Evolutionary conservation across 1,140 invertebrate genomes (phyloP).

Genomic region (Cydia fagiglandana): DNA sequence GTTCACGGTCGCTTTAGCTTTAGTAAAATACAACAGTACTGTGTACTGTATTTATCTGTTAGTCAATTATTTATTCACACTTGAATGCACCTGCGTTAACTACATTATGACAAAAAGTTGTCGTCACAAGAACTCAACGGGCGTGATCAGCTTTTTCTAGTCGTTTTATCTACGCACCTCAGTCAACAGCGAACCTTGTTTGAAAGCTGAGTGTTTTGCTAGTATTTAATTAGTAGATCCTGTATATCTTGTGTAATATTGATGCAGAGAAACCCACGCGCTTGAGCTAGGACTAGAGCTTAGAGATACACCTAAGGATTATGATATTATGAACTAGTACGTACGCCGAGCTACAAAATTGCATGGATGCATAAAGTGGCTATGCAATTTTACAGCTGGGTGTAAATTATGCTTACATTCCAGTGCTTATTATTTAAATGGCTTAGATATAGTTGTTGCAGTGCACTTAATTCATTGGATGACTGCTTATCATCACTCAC

Average conservation of each 20-base stretch:
- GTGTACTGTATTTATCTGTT: background rate
- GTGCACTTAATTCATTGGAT: no score
- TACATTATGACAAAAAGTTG: constrained; percentile 8
- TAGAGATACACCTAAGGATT: background rate
- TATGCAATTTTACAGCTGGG: no score
- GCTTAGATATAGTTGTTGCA: no score
- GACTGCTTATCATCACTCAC: no score
- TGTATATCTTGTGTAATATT: background rate
- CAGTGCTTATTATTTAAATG: no score
- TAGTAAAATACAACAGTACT: background rate
- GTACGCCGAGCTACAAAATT: background rate
- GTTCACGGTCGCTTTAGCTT: background rate
- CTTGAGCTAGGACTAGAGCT: background rate
- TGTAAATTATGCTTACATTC: no score
- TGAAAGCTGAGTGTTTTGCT: constrained; percentile 9
- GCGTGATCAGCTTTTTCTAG: background rate
- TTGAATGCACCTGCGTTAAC: constrained; percentile 6
- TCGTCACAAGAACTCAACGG: background rate
- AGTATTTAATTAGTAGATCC: constrained; percentile 1
- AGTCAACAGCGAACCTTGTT: background rate
- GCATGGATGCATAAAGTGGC: no score
- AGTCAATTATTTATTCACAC: constrained; percentile 2
- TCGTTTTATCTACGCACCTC: background rate
- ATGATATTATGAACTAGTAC: background rate
- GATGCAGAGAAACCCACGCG: background rate